Base-by-base conservation (phyloP, 1,140 invertebrate species). In the Macrotrachela quadricornifera region DNA sequence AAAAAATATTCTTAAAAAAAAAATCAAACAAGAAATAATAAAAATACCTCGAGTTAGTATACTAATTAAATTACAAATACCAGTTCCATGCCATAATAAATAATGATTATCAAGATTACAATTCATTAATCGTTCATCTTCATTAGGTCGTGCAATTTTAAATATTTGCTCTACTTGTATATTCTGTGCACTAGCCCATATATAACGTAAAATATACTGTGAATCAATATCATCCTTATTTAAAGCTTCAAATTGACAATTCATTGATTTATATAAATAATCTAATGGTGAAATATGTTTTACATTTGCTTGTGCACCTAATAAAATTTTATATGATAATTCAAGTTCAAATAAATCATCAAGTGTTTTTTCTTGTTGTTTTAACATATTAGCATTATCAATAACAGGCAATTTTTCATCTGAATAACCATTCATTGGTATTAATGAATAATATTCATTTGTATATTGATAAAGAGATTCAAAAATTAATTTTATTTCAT, bases 81-180 rank as follows among this genome's bases (percentile, higher is more conserved):
- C 60, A 18, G 65, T 71, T 47, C 72, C 71, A 59, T 73, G 72
- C 66, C 68, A 73, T 12, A 73, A 58, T 13, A 73, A 57, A 54
- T 59, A 61, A 46, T 62, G 62, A 55, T 71, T 71, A 0, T 57
- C 54, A 13, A 60, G 45, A 12, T 41, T 47, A 4, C 14, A 15
- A 40, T 49, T 36, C 46, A 51, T 40, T n/a, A 67, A 47, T 43
- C 50, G n/a, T 16, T 60, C 57, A 15, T 61, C 56, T 57, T 70
- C 63, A 37, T 30, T 30, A 4, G 21, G 21, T 30, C 21, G 21
- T 30, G 2, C 21, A 30, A 30, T 30, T 30, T 30, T 30, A 30
- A 30, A 30, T 4, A 30, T 30, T 30, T 30, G 21, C 8, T 30
- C 21, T 2, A 30, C 8, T 4, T 30, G 3, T 4, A 30, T 30